A percentile compares a stretch with the other conserved stretches of the same genome.
Conservation (phyloP, 2,113 vertebrate genomes). For the Varanus komodoensis region DNA sequence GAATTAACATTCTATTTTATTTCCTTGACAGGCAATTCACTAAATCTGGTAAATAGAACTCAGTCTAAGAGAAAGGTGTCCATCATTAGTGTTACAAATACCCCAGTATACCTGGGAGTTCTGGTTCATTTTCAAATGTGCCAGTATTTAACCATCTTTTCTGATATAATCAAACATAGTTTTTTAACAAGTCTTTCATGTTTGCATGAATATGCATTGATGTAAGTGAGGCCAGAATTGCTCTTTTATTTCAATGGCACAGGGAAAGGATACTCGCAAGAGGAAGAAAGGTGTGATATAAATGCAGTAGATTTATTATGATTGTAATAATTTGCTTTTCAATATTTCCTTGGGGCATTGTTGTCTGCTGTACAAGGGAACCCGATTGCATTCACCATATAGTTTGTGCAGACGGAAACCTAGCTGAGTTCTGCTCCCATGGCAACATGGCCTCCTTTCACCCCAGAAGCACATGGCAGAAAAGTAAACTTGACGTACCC, state of each 20-base stretch:
- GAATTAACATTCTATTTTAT: conserved; percentile 24
- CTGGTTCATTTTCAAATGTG: not conserved
- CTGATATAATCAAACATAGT: not conserved
- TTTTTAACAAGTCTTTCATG: not conserved
- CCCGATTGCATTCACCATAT: too few species aligned
- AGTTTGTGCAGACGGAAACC: not conserved
- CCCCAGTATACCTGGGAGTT: not conserved
- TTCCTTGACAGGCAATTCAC: conserved; percentile 17
- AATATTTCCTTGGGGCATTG: not conserved
- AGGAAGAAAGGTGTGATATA: too few species aligned
- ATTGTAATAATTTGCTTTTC: not conserved
- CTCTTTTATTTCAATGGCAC: not conserved
- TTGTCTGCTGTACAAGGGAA: not conserved
- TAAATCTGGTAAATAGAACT: not conserved
- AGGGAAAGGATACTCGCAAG: not conserved
- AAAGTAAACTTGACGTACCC: not conserved
- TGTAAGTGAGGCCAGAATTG: not conserved
- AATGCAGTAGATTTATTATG: too few species aligned
- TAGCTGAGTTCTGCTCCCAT: not conserved
- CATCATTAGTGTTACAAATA: not conserved
- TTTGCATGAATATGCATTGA: not conserved
- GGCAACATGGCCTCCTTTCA: not conserved
- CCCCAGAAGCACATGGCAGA: too few species aligned
- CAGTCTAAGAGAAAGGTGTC: not conserved
- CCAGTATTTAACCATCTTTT: not conserved